Base-by-base conservation (phyloP, 2,888 invertebrate species). In the Anoncus sp. region DNA sequence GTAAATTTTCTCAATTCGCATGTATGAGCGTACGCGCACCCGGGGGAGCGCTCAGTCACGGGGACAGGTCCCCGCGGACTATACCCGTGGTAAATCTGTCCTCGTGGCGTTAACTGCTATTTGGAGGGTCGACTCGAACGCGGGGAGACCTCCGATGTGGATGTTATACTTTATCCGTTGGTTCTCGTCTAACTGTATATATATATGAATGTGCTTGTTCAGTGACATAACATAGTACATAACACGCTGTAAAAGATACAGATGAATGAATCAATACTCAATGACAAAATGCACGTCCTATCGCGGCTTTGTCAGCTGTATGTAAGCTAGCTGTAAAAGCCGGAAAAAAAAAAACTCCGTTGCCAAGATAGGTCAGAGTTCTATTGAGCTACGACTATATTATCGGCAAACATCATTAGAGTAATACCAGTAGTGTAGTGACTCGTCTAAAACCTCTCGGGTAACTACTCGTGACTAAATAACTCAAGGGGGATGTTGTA, bases 1-100 rank as follows among this genome's bases (percentile, higher is more conserved):
- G 82, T 85, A 87, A 88, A 88, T 90, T 89, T 86, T 87, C 87
- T 85, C 88, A 85, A 89, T 90, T 89, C 88, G 84, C 88, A 88
- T 89, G 87, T 90, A 90, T 89, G 88, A 89, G 83, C 87, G 87
- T 82, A 80, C 85, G 80, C 83, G 76, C 70, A 80, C 89, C 86
- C 89, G 35, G 20, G 86, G 86, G 89, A 84, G 75, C 84, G 82
- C 86, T 89, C 87, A 86, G 87, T 90, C 89, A 89, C 87, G 79
- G 82, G 79, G 82, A 87, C 88, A 86, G 83, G 83, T 87, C 89
- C 86, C 80, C 85, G 24, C 55, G 85, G 85, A 87, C 83, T 75
- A 71, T 72, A 76, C 73, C 82, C 84, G 83, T 81, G 88, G 87
- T 88, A 89, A 89, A 89, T 89, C 88, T 87, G 88, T 85, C 88